Evolutionary conservation across 2,888 invertebrate species (phyloP).

Genomic region (Acleris laterana): DNA sequence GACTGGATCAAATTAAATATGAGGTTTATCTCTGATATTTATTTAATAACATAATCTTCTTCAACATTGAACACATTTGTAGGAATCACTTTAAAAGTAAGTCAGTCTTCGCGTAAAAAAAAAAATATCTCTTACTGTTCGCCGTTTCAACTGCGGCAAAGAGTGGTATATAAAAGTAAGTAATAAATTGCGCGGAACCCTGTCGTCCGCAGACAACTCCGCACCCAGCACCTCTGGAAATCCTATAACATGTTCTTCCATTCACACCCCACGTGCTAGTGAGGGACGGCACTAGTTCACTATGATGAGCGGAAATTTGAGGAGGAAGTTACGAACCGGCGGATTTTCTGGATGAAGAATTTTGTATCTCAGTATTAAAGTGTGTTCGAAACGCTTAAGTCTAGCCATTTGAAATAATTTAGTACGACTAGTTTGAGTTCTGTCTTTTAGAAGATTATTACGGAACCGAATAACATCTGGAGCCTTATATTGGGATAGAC

Average conservation of each 20-base stretch:
- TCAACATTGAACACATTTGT: too few species aligned
- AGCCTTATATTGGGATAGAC: too few species aligned
- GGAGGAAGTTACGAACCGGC: conserved; percentile 8
- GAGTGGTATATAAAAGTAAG: conserved; percentile 31
- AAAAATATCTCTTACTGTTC: background rate
- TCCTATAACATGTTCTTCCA: background rate
- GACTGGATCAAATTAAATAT: too few species aligned
- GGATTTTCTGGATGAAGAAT: conserved; percentile 24
- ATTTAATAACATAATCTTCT: too few species aligned
- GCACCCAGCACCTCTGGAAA: conserved; percentile 19
- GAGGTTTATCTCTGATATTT: too few species aligned
- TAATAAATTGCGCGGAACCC: conserved; percentile 28
- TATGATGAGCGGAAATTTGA: conserved; percentile 21
- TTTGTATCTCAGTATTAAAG: conserved; percentile 16
- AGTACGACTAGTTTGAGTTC: background rate
- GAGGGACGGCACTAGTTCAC: conserved; percentile 9
- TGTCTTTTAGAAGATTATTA: background rate
- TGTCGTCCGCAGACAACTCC: conserved; percentile 28
- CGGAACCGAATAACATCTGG: too few species aligned
- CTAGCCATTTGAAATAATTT: background rate
- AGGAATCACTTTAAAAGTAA: too few species aligned
- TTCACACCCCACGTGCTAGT: background rate
- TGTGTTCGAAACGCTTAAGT: conserved; percentile 1
- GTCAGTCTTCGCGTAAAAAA: too few species aligned
- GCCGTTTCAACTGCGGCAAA: conserved; percentile 3